Evolutionary conservation across 2,113 vertebrate genomes (phyloP).

Genomic region (Brachirus orientalis): DNA sequence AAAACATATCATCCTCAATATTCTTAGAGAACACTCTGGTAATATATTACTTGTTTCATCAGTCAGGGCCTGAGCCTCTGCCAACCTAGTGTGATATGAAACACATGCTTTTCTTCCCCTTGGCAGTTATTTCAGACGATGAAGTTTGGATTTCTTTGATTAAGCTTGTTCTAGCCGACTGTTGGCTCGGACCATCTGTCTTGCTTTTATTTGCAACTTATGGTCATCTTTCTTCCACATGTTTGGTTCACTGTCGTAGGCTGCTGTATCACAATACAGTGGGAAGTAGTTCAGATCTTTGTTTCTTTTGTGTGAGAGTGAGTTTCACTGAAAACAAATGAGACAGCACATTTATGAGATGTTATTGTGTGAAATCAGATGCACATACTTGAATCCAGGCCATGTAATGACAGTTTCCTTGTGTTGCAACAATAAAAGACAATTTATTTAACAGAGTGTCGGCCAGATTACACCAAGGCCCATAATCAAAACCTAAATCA

Average conservation of each 20-base stretch:
- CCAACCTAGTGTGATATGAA: slow-evolving; percentile 35
- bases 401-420: slow-evolving; percentile 30
- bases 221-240: slow-evolving; percentile 29
- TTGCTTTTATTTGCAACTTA: slow-evolving; percentile 23
- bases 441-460: background rate
- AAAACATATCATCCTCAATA: slow-evolving; percentile 30
- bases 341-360: slow-evolving; percentile 28
- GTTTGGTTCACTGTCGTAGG: slow-evolving; percentile 54
- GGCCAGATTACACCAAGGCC: background rate
- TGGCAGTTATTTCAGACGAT: slow-evolving; percentile 17
- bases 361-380: slow-evolving; percentile 44
- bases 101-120: slow-evolving; percentile 27
- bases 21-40: slow-evolving; percentile 17
- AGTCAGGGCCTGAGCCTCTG: slow-evolving; percentile 9
- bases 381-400: slow-evolving; percentile 17
- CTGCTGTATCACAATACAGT: slow-evolving; percentile 29
- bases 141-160: slow-evolving; percentile 48
- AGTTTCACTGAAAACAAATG: slow-evolving; percentile 4
- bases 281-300: slow-evolving; percentile 40
- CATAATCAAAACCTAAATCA: slow-evolving; percentile 9
- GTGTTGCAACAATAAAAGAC: slow-evolving; percentile 17
- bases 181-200: slow-evolving; percentile 15
- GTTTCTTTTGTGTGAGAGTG: slow-evolving; percentile 43
- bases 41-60: slow-evolving; percentile 29
- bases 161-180: too few relatives aligned